Evolutionary conservation across 92 coral and sea anemone genomes (phyloP).

Genomic region (Desmophyllum pertusum): DNA sequence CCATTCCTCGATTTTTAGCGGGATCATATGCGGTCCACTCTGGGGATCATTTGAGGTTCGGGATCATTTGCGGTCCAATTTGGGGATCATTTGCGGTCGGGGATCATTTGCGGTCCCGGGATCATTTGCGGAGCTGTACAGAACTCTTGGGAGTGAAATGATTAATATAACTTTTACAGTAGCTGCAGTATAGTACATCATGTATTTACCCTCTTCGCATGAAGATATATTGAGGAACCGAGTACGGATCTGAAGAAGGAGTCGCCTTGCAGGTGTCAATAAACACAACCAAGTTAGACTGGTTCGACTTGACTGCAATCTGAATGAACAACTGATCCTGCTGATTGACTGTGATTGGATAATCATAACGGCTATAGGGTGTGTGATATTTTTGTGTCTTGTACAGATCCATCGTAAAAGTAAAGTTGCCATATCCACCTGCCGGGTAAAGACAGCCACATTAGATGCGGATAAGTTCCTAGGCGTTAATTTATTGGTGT

Average conservation of each 20-base stretch:
- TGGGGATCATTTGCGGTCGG: no score
- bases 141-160: no score
- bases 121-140: no score
- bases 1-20: no score
- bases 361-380: slow-evolving; percentile 31
- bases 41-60: no score
- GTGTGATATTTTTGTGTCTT: slow-evolving; percentile 27
- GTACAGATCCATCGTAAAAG: slow-evolving; percentile 51
- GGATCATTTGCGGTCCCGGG: no score
- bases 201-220: slow-evolving; percentile 46
- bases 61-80: no score
- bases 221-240: slow-evolving; percentile 53
- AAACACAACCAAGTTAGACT: slow-evolving; percentile 46
- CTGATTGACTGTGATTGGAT: slow-evolving; percentile 46
- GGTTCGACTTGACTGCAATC: slow-evolving; percentile 41
- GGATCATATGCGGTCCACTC: no score
- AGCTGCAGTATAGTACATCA: no score
- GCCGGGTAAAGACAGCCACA: neutral
- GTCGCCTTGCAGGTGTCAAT: slow-evolving; percentile 60
- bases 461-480: no score
- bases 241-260: slow-evolving; percentile 35
- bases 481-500: neutral
- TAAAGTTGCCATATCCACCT: slow-evolving; percentile 61
- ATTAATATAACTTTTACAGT: no score
- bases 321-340: slow-evolving; percentile 39